Conservation (phyloP, 2,888 invertebrate genomes). For the Omphaloscelis lunosa region DNA sequence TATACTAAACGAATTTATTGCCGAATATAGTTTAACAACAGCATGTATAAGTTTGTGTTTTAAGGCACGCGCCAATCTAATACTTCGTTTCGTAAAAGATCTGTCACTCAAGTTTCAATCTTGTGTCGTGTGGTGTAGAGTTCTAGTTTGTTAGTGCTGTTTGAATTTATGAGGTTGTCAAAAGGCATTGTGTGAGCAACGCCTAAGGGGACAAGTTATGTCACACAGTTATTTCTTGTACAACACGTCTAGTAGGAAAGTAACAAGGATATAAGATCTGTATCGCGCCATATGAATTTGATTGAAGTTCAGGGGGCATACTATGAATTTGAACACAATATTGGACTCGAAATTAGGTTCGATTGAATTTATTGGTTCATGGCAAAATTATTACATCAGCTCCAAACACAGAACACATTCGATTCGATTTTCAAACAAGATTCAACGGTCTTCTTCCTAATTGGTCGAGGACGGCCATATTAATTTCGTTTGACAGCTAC, state of each 20-base stretch:
- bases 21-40: slow-evolving; percentile 64
- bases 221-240: slow-evolving; percentile 86
- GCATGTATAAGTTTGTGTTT: slow-evolving; percentile 73
- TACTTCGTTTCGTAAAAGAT: slow-evolving; percentile 50
- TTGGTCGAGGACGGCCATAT: slow-evolving; percentile 35
- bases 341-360: slow-evolving; percentile 53
- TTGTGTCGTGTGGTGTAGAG: slow-evolving; percentile 61
- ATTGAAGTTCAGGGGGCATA: slow-evolving; percentile 79
- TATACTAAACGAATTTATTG: slow-evolving; percentile 66
- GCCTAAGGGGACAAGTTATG: slow-evolving; percentile 86
- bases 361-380: slow-evolving; percentile 42
- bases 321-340: slow-evolving; percentile 66
- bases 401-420: background rate
- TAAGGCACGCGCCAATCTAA: slow-evolving; percentile 72
- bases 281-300: slow-evolving; percentile 80
- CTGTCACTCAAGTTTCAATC: slow-evolving; percentile 60
- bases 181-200: slow-evolving; percentile 79
- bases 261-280: slow-evolving; percentile 88
- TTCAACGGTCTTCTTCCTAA: slow-evolving; percentile 35
- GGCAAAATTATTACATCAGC: slow-evolving; percentile 29
- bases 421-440: slow-evolving; percentile 33
- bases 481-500: slow-evolving; percentile 34
- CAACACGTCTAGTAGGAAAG: slow-evolving; percentile 84
- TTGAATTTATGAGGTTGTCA: slow-evolving; percentile 69
- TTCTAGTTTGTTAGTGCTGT: slow-evolving; percentile 38